These are phyloP conservation scores for Drosophila obscura DNA, from an alignment of 1,140 invertebrate species.

Conservation along the genomic window DNA sequence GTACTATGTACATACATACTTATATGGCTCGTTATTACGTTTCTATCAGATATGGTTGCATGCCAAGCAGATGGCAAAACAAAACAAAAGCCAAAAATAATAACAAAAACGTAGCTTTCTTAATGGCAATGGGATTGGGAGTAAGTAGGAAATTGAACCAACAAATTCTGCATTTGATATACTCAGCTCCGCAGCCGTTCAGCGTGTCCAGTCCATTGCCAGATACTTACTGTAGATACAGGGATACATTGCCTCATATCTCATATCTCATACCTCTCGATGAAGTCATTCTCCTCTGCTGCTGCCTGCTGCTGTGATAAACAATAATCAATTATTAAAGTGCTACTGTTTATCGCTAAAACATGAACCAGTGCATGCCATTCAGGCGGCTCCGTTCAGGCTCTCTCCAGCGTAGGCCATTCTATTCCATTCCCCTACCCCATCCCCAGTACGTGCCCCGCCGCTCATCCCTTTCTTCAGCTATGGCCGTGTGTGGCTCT, in stretches of 20 bases:
- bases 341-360: conserved; percentile 22
- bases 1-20: neutral
- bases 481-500: neutral
- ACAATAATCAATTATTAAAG: conserved; percentile 28
- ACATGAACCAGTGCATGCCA: conserved; percentile 8
- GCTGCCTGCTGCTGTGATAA: neutral
- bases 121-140: neutral
- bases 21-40: conserved; percentile 36
- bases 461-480: no score
- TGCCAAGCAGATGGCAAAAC: conserved; percentile 22
- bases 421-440: neutral
- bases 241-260: neutral
- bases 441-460: no score
- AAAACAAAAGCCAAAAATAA: conserved; percentile 1
- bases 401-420: neutral
- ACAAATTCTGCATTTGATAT: no score
- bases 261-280: neutral
- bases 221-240: no score
- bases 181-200: no score
- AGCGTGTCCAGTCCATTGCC: no score
- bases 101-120: neutral
- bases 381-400: neutral
- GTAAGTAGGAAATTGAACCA: no score
- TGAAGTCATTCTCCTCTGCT: no score
- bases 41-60: conserved; percentile 41